phyloP scores from a whole-genome alignment of 30 jellyfish, hydroid and myxozoan species.

The Aurelia coerulea region DNA sequence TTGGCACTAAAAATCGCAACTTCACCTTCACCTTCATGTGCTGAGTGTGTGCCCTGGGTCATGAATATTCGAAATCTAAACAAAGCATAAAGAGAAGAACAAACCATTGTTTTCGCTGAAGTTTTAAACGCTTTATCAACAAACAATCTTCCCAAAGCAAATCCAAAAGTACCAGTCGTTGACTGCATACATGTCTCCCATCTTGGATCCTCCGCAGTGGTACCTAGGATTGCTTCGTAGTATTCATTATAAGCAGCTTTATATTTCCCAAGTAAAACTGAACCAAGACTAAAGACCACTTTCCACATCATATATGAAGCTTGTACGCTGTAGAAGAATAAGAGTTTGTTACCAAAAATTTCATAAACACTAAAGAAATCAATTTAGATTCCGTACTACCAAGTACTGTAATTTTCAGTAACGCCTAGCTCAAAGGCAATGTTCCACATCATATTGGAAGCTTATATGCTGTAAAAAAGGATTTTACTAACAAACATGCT shows the following conservation, averaged over 20 bases:
- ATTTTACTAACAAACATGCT: no score
- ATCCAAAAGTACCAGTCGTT: constrained; percentile 73
- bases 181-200: constrained; percentile 91
- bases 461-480: no score
- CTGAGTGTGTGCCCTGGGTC: no score
- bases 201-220: constrained; percentile 92
- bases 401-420: no score
- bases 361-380: neutral
- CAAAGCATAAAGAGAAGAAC: neutral
- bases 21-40: no score
- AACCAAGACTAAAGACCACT: constrained; percentile 69
- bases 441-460: no score
- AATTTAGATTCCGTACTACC: no score
- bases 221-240: constrained; percentile 61
- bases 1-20: no score
- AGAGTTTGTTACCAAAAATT: neutral
- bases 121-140: constrained; percentile 75
- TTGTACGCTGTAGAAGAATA: constrained; percentile 63
- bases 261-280: constrained; percentile 80
- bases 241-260: constrained; percentile 79
- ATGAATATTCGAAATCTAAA: no score
- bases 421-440: no score
- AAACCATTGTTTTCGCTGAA: constrained; percentile 85
- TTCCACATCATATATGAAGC: constrained; percentile 93
- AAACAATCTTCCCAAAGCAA: constrained; percentile 85